Conservation (phyloP, 2,888 invertebrate genomes). For the Chouioia cunea region DNA sequence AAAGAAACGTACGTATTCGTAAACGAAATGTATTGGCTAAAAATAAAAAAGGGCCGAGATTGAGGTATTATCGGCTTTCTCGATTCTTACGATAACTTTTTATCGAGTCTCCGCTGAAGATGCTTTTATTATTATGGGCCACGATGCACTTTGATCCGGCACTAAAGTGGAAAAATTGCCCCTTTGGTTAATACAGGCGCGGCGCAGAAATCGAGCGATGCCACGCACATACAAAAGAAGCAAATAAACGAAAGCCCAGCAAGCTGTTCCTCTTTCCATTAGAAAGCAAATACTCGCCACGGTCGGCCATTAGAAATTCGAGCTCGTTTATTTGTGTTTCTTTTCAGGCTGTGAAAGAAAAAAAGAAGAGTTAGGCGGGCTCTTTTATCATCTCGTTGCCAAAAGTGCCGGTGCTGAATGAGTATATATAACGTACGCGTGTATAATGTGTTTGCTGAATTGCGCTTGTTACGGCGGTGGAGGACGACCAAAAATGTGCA, state of each 20-base stretch:
- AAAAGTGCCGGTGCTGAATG: not conserved
- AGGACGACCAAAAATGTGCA: constrained; percentile 1
- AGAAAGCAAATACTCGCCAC: not conserved
- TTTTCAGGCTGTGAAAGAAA: not conserved
- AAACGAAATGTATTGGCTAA: too few relatives aligned
- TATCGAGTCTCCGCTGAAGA: not conserved
- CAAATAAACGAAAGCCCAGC: not conserved
- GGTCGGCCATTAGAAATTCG: not conserved
- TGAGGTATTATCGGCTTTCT: constrained; percentile 8
- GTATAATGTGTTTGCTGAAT: constrained; percentile 17
- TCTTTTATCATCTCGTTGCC: not conserved
- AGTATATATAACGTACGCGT: not conserved
- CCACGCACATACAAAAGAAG: not conserved
- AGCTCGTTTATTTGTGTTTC: not conserved
- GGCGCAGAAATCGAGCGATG: too few relatives aligned
- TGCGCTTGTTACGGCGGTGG: constrained; percentile 22
- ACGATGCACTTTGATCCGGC: too few relatives aligned
- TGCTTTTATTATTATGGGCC: too few relatives aligned
- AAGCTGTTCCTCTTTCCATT: not conserved
- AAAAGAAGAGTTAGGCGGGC: not conserved
- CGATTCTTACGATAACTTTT: constrained; percentile 14
- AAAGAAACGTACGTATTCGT: not conserved
- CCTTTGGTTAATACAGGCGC: too few relatives aligned
- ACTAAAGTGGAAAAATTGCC: too few relatives aligned
- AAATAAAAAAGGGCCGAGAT: not conserved